phyloP scores from a whole-genome alignment of 2,888 invertebrate genomes.

The Liopterus haemorrhoidalis region DNA sequence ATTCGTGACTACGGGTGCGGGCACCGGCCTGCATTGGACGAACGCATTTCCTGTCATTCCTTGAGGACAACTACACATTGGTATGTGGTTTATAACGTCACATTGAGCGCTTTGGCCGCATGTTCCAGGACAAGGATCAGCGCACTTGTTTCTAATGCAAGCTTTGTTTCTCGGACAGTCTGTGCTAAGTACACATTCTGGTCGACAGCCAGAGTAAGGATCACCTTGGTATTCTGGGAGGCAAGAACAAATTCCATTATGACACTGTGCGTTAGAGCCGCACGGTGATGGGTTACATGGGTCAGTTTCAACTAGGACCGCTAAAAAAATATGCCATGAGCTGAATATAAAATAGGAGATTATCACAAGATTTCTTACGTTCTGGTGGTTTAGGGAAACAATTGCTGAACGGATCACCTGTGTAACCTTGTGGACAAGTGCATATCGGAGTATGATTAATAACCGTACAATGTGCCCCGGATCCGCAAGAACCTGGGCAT shows the following conservation, averaged over 20 bases:
- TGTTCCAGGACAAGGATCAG: conserved; percentile 61
- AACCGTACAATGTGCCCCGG: conserved; percentile 66
- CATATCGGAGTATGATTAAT: conserved; percentile 73
- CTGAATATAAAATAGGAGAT: too few relatives aligned
- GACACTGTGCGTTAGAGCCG: conserved; percentile 76
- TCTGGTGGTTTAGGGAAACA: conserved; percentile 54
- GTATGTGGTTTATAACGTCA: conserved; percentile 66
- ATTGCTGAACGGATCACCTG: conserved; percentile 67
- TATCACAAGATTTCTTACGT: conserved; percentile 32
- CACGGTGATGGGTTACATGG: conserved; percentile 77
- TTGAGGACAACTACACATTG: conserved; percentile 64
- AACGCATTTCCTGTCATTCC: conserved; percentile 67
- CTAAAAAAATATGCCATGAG: too few relatives aligned
- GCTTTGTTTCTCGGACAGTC: conserved; percentile 61
- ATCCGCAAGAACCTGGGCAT: conserved; percentile 69
- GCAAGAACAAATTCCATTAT: conserved; percentile 73
- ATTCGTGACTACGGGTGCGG: conserved; percentile 41
- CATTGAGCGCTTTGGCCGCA: conserved; percentile 69
- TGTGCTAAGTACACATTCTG: conserved; percentile 62
- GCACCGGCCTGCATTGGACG: conserved; percentile 50
- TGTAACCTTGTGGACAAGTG: conserved; percentile 65
- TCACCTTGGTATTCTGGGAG: conserved; percentile 72
- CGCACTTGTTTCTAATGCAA: conserved; percentile 61
- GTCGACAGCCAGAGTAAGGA: conserved; percentile 64
- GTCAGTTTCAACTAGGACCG: conserved; percentile 42